Percentiles rank a stretch among this genome's conserved stretches.
These are phyloP conservation scores for Acleris holmiana DNA, from an alignment of 2,888 invertebrate species.

Conservation along the genomic window DNA sequence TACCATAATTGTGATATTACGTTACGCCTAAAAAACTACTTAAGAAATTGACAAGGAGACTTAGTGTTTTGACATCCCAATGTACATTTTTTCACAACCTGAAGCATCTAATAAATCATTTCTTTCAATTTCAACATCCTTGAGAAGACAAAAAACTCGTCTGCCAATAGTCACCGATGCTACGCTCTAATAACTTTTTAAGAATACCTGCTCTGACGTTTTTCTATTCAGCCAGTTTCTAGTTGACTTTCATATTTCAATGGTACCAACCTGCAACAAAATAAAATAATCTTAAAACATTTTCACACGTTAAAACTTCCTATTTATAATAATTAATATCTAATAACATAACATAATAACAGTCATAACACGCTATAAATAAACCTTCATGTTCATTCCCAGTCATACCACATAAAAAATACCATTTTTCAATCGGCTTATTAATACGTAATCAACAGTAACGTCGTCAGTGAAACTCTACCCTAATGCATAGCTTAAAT, in stretches of 20 bases:
- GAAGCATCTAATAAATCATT: conserved; percentile 19
- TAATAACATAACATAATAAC: no score
- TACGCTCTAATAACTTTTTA: conserved; percentile 32
- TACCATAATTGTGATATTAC: neutral
- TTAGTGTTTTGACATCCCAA: neutral
- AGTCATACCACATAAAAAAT: conserved; percentile 41
- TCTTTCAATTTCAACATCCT: conserved; percentile 9
- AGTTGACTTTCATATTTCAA: conserved; percentile 27
- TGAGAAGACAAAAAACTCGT: conserved; percentile 19
- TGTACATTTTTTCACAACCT: conserved; percentile 10
- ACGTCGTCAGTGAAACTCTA: conserved; percentile 49
- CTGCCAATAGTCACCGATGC: conserved; percentile 23
- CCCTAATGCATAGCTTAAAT: conserved; percentile 35
- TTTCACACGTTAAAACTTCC: conserved; percentile 7
- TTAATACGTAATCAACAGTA: conserved; percentile 62
- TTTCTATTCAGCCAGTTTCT: conserved; percentile 33
- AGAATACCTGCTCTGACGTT: conserved; percentile 23
- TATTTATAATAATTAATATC: conserved; percentile 12
- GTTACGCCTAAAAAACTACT: neutral
- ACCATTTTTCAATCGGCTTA: conserved; percentile 57
- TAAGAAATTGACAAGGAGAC: neutral
- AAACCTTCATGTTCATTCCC: conserved; percentile 14
- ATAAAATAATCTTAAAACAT: conserved; percentile 4
- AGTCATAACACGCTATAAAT: conserved; percentile 31
- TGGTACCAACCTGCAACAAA: conserved; percentile 36